Conservation (phyloP, 2,113 vertebrate species). For the Anoplopoma fimbria region DNA sequence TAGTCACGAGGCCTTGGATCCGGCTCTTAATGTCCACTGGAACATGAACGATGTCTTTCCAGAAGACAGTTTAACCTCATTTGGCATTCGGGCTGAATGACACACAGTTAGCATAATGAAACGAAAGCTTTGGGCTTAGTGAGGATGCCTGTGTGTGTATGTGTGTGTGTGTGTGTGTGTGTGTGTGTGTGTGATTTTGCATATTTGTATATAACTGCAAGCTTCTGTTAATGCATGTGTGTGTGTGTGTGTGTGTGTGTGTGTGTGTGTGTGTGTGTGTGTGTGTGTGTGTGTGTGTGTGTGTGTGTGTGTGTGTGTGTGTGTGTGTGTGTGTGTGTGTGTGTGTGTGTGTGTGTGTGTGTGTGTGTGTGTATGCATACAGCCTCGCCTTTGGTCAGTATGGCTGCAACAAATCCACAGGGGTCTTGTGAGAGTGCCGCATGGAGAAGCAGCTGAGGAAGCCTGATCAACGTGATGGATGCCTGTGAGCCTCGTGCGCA, state of each 20-base stretch:
- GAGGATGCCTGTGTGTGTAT: background rate
- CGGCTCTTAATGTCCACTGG: constrained; percentile 23
- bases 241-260: background rate
- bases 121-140: background rate
- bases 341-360: background rate
- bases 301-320: background rate
- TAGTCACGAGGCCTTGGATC: constrained; percentile 7
- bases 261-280: background rate
- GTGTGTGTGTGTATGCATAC: background rate
- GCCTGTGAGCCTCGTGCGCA: constrained; percentile 55
- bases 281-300: background rate
- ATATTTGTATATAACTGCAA: background rate
- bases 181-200: background rate
- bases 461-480: constrained; percentile 83
- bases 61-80: constrained; percentile 55
- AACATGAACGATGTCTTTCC: constrained; percentile 48
- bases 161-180: background rate
- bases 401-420: constrained; percentile 71
- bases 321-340: background rate
- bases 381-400: constrained; percentile 31
- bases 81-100: constrained; percentile 50
- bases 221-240: background rate
- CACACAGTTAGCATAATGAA: constrained; percentile 22
- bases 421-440: constrained; percentile 56
- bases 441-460: constrained; percentile 64